Percentiles rank a stretch among this genome's conserved stretches.
phyloP scores from a whole-genome alignment of 2,113 vertebrate species.

The Myotis davidii region DNA sequence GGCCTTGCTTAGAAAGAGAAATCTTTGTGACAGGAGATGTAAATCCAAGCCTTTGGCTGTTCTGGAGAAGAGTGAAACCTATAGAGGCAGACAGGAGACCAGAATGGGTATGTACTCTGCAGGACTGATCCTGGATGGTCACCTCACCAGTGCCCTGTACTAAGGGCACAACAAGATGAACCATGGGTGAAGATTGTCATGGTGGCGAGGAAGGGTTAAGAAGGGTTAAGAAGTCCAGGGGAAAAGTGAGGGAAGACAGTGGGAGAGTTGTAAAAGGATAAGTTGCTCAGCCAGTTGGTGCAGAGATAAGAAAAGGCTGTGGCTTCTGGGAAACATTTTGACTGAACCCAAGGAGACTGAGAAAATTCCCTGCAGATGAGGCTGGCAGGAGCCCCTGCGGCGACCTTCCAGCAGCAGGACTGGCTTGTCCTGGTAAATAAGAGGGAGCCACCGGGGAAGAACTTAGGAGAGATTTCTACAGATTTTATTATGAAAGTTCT shows the following conservation, averaged over 20 bases:
- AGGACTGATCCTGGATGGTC: neutral
- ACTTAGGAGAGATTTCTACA: neutral
- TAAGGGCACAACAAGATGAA: neutral
- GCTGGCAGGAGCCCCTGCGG: fast-evolving
- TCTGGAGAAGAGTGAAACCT: neutral
- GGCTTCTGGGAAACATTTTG: neutral
- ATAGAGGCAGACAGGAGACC: neutral
- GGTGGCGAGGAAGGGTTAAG: neutral
- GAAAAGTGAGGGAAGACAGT: neutral
- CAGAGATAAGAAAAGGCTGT: neutral
- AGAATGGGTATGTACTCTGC: neutral
- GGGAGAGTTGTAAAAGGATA: neutral
- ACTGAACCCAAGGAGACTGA: neutral
- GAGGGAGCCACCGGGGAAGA: neutral
- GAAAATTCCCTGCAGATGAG: neutral
- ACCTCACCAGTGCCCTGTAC: neutral
- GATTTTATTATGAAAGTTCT: conserved; percentile 29
- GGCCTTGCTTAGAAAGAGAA: neutral
- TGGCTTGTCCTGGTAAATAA: neutral
- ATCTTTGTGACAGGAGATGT: too few relatives aligned
- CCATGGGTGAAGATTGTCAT: neutral
- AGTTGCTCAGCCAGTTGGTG: neutral
- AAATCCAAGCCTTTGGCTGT: neutral
- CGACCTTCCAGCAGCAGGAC: neutral
- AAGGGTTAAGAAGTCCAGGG: neutral